Evolutionary conservation across 2,113 vertebrate species (phyloP).

Genomic region (Proteles cristata): DNA sequence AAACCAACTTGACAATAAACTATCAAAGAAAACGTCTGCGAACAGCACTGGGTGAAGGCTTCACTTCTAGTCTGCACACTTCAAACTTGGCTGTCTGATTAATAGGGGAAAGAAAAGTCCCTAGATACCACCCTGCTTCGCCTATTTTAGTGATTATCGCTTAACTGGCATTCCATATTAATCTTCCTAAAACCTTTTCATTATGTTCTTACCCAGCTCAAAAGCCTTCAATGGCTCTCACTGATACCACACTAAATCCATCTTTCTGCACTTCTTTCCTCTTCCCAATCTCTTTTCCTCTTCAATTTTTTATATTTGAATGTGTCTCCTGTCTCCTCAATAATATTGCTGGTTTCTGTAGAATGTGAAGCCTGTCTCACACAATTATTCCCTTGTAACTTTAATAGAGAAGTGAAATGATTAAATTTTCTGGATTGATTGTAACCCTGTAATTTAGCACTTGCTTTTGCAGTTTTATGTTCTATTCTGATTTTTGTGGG

Average conservation of each 20-base stretch:
- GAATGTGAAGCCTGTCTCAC: background rate
- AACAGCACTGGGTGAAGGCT: background rate
- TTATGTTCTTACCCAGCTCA: slow-evolving; percentile 21
- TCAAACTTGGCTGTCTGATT: background rate
- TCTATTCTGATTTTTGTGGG: slow-evolving; percentile 15
- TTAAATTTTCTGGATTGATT: slow-evolving; percentile 34
- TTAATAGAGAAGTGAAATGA: background rate
- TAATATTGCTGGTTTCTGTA: background rate
- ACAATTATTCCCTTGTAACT: background rate
- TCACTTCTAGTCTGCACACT: background rate
- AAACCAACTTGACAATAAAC: too few species aligned
- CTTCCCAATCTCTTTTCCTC: slow-evolving; percentile 35
- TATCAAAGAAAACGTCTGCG: too few species aligned
- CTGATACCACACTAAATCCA: background rate
- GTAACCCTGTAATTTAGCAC: background rate
- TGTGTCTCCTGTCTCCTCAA: background rate
- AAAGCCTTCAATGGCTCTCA: background rate
- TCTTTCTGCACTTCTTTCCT: background rate
- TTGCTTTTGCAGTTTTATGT: slow-evolving; percentile 37
- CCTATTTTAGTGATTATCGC: slow-evolving; percentile 9
- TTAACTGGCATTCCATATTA: slow-evolving; percentile 10
- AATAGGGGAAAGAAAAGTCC: background rate
- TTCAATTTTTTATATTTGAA: slow-evolving; percentile 20
- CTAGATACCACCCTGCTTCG: background rate
- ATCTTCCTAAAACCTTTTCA: slow-evolving; percentile 63